phyloP scores from a whole-genome alignment of 2,888 invertebrate genomes.

The Drosophila paramelanica region DNA sequence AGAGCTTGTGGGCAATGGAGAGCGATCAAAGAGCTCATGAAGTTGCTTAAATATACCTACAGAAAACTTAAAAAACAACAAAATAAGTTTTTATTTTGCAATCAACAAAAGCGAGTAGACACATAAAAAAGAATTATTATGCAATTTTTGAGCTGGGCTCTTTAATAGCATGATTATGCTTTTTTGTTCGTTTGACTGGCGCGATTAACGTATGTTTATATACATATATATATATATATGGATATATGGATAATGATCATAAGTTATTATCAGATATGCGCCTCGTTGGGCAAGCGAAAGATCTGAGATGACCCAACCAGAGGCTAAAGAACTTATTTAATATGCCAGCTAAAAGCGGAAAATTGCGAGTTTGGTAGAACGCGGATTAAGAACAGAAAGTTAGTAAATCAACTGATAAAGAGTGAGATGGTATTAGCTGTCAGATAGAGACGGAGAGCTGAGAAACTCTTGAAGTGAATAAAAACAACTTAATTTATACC shows the following conservation, averaged over 20 bases:
- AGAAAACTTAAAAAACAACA: conserved; percentile 15
- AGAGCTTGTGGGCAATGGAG: conserved; percentile 10
- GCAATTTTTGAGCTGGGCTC: conserved; percentile 47
- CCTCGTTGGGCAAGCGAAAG: conserved; percentile 28
- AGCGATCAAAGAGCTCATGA: conserved; percentile 32
- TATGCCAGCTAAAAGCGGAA: background rate
- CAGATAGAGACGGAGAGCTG: too few species aligned
- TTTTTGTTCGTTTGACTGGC: conserved; percentile 28
- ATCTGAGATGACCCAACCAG: conserved; percentile 28
- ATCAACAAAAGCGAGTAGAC: conserved; percentile 48
- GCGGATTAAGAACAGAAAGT: conserved; percentile 1
- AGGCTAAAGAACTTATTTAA: conserved; percentile 27
- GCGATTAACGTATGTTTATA: conserved; percentile 1
- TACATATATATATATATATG: too few species aligned
- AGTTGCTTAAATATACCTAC: conserved; percentile 48
- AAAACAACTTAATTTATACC: too few species aligned
- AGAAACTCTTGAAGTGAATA: too few species aligned
- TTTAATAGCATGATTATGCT: conserved; percentile 58
- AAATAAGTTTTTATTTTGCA: conserved; percentile 55
- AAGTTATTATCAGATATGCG: conserved; percentile 24
- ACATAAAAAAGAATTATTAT: conserved; percentile 78
- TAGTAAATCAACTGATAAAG: too few species aligned
- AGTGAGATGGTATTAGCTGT: too few species aligned
- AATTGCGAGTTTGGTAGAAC: background rate
- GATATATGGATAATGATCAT: conserved; percentile 15